These are phyloP conservation scores for Neria commutata DNA, from an alignment of 2,888 invertebrate species.

Conservation along the genomic window DNA sequence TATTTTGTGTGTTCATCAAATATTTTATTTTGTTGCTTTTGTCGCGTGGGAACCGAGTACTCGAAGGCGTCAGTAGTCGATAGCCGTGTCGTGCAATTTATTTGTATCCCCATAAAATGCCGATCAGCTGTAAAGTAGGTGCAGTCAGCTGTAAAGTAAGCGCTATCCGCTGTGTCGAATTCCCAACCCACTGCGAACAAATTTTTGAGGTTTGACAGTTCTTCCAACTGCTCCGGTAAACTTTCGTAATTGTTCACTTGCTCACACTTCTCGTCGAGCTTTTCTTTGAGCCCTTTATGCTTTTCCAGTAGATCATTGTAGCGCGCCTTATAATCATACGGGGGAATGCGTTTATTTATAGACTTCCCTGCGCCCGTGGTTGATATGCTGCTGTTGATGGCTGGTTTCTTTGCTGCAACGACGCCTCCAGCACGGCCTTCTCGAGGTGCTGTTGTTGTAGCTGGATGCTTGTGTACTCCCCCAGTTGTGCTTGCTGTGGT, in stretches of 20 bases:
- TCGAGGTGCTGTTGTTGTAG: background rate
- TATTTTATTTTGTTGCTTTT: too few species aligned
- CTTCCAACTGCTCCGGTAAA: conserved; percentile 65
- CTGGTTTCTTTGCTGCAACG: background rate
- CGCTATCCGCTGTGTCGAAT: too few species aligned
- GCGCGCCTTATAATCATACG: conserved; percentile 72
- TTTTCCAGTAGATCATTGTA: conserved; percentile 69
- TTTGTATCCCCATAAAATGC: too few species aligned
- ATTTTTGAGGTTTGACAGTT: too few species aligned
- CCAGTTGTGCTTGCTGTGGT: conserved; percentile 9
- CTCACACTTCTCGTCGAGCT: conserved; percentile 64
- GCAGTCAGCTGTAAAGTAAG: too few species aligned
- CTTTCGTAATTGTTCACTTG: conserved; percentile 63
- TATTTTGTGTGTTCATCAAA: too few species aligned
- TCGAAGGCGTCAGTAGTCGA: too few species aligned
- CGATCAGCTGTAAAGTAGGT: too few species aligned
- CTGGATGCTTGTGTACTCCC: too few species aligned
- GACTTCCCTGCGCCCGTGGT: conserved; percentile 42
- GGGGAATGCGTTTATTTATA: conserved; percentile 66
- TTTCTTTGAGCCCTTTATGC: conserved; percentile 65
- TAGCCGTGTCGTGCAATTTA: too few species aligned
- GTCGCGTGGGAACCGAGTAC: too few species aligned
- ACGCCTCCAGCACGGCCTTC: conserved; percentile 3
- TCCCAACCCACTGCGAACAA: too few species aligned
- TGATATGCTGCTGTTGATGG: conserved; percentile 26